Evolutionary conservation across 2,888 invertebrate genomes (phyloP), one percentile per base, ranked within the genome.

Genomic region (Pseudeuparius sepicola): DNA sequence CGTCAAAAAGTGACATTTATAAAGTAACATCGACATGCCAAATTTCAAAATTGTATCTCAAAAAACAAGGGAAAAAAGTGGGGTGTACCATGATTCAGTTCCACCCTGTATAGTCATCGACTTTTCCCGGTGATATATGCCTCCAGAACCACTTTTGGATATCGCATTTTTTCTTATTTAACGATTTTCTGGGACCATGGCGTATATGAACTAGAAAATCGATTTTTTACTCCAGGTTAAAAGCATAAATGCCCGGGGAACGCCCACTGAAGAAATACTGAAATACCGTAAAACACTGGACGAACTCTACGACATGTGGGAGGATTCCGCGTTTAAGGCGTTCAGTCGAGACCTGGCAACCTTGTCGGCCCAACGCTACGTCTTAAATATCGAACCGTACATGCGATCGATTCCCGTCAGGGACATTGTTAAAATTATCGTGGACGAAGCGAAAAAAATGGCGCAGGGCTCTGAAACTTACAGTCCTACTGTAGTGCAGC

Each of bases 401-500:
- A 36, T 64, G 38, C 46, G 58, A 9, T 47, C 54, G 14, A 54
- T 64, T 31, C 62, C 64, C 1, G 35, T 40, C 0, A 54, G 63
- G 38, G 59, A 62, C 37, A 65, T 76, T 50, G 66, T 79, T 2
- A 66, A 76, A 29, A 67, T 80, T 31, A 68, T 83, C 25, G 63
- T 83, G 48, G 66, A 72, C 36, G 85, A 87, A 59, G 69, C 85
- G 4, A 71, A 68, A 47, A 75, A 54, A 48, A 53, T 87, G 7
- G 78, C 80, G 0, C 75, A 78, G 49, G 82, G 83, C 4, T 87
- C 86, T 0, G 86, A 86, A 55, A 76, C 78, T 0, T 86, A 77
- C 59, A 86, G 85, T 56, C 79, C 80, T 0, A 72, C 78, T 0
- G 68, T 81, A 2, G 65, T 66, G 31, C 57, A 70, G 37, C 59